Percentiles rank a stretch among this genome's conserved stretches.
These are phyloP conservation scores for Anableps anableps DNA, from an alignment of 2,797 vertebrate genomes.

Conservation along the genomic window DNA sequence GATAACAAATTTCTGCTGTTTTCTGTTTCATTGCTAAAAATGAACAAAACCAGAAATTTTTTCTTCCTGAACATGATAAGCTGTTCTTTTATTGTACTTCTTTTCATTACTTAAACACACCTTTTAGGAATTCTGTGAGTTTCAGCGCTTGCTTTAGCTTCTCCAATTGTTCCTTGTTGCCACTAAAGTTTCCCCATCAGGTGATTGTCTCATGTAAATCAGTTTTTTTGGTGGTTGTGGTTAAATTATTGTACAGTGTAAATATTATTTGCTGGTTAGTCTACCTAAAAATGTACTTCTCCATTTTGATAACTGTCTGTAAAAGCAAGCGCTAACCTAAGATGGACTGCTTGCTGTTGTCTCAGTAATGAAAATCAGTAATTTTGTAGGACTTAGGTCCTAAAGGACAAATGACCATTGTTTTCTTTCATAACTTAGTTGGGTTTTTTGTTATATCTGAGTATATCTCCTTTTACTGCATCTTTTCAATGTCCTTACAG, in stretches of 20 bases:
- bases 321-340: not conserved
- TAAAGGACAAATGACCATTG: not conserved
- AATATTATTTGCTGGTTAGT: not conserved
- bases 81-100: not conserved
- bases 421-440: not conserved
- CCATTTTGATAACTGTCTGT: not conserved
- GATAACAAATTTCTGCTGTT: not conserved
- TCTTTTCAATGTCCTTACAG: conserved; percentile 9
- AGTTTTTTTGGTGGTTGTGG: not conserved
- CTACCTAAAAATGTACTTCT: not conserved
- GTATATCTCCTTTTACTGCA: not conserved
- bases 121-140: not conserved
- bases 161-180: conserved; percentile 1
- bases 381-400: not conserved
- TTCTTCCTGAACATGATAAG: not conserved
- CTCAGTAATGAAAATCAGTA: not conserved
- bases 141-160: not conserved
- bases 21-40: not conserved
- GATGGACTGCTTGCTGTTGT: not conserved
- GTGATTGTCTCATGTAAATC: not conserved
- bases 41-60: not conserved
- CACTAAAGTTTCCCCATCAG: not conserved
- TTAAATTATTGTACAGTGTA: not conserved
- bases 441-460: not conserved
- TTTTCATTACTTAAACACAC: not conserved